A percentile compares a stretch with the other conserved stretches of the same genome.
phyloP scores from a whole-genome alignment of 2,888 invertebrate species.

The Spisula subtruncata region DNA sequence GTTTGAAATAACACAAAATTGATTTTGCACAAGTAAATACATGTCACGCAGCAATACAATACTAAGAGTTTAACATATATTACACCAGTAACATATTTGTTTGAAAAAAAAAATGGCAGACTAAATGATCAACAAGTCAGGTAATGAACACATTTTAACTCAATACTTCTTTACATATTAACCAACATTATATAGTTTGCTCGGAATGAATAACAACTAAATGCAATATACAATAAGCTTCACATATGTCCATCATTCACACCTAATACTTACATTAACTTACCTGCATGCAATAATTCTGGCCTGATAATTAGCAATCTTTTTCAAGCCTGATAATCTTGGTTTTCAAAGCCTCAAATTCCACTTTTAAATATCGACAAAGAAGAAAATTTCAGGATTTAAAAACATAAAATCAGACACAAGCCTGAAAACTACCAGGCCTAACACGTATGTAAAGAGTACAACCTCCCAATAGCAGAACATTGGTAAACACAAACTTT shows the following conservation, averaged over 20 bases:
- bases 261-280: neutral
- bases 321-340: too few species aligned
- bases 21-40: slow-evolving; percentile 25
- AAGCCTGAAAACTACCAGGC: too few species aligned
- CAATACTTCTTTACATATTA: neutral
- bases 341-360: too few species aligned
- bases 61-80: neutral
- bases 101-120: neutral
- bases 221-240: neutral
- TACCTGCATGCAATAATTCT: neutral
- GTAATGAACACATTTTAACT: slow-evolving; percentile 13
- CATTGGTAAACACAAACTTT: too few species aligned
- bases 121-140: neutral
- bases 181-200: neutral
- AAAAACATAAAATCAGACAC: too few species aligned
- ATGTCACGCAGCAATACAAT: slow-evolving; percentile 24
- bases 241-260: neutral
- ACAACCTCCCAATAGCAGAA: too few species aligned
- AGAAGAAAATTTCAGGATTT: too few species aligned
- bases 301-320: too few species aligned
- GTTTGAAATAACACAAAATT: slow-evolving; percentile 36
- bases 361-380: too few species aligned
- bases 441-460: too few species aligned
- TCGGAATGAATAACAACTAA: slow-evolving; percentile 5
- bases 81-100: neutral